Conservation (phyloP, 2,797 vertebrate genomes). For the Paratrypauchen microcephalus region DNA sequence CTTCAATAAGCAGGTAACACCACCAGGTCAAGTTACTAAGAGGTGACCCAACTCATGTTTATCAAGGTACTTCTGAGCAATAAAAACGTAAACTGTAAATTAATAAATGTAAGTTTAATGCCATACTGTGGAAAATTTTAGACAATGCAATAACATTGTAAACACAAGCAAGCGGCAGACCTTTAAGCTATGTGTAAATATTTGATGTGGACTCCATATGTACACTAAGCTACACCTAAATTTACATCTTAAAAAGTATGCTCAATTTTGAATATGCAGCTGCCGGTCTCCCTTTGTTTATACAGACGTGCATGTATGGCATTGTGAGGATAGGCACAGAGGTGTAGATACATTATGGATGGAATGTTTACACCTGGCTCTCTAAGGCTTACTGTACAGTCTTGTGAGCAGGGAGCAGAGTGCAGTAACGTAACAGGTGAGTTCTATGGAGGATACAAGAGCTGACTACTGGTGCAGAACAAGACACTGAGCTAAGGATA, state of each 20-base stretch:
- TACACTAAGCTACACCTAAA: background rate
- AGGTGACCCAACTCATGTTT: background rate
- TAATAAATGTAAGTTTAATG: too few relatives aligned
- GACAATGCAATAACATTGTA: background rate
- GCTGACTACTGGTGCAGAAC: background rate
- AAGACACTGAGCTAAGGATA: slow-evolving; percentile 1
- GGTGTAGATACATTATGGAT: slow-evolving; percentile 53
- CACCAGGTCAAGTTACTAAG: too few relatives aligned
- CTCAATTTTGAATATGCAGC: background rate
- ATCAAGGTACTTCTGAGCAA: background rate
- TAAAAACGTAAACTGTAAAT: background rate
- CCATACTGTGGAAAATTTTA: background rate
- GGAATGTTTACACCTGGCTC: slow-evolving; percentile 13
- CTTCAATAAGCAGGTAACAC: too few relatives aligned
- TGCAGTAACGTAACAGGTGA: slow-evolving; percentile 5
- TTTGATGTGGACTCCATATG: background rate
- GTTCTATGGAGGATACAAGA: background rate
- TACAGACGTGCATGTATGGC: slow-evolving; percentile 23
- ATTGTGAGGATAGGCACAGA: slow-evolving; percentile 39
- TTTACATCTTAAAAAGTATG: background rate
- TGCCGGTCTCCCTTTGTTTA: background rate
- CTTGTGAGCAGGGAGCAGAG: background rate
- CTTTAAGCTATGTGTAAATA: background rate
- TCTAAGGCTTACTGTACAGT: slow-evolving; percentile 19
- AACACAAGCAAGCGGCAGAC: background rate